Evolutionary conservation across 1,140 invertebrate species (phyloP), one percentile per base, ranked within the genome.

Genomic region (Drosophila trapezifrons): DNA sequence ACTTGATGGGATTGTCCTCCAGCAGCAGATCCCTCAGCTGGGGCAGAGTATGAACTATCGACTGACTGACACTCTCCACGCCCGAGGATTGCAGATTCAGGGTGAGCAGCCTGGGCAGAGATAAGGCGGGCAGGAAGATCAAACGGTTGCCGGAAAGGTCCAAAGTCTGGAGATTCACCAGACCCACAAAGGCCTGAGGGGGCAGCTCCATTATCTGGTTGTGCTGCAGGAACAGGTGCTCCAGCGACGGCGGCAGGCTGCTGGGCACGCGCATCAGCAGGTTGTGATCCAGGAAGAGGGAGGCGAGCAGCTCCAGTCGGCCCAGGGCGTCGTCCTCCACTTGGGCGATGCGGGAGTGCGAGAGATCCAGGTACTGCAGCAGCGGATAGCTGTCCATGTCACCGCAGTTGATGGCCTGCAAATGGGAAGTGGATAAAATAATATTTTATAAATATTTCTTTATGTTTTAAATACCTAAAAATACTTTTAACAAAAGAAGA

Each of bases 321-420:
- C 96, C 96, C 25, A 98, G 92, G 0, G 97, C 96, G 79, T 98
- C 97, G 35, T 98, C 96, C 92, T 98, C 97, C 7, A 99, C 94
- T 4, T 94, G 93, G 42, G 92, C 92, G 27, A 99, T 94, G 63
- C 94, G 93, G 85, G 98, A 98, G 55, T 96, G 94, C 22, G 96
- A 96, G 35, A 98, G 94, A 82, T 97, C 96, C 25, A 99, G 91
- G 27, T 96, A 93, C 67, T 95, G 95, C 10, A 98, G 91, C 17
- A 97, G 92, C 0, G 97, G 97, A 91, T 98, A 98, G 72, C 97
- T 97, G 81, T 97, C 97, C 60, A 99, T 93, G 80, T 98, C 97
- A n/a, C 97, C 96, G 76, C 96, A 95, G 42, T 94, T 94, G 17
- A 98, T 95, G 0, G 94, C 93, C 52, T 94, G 87, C 1, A 65